Conservation (phyloP, 2,797 vertebrate species). For the Coendou prehensilis region DNA sequence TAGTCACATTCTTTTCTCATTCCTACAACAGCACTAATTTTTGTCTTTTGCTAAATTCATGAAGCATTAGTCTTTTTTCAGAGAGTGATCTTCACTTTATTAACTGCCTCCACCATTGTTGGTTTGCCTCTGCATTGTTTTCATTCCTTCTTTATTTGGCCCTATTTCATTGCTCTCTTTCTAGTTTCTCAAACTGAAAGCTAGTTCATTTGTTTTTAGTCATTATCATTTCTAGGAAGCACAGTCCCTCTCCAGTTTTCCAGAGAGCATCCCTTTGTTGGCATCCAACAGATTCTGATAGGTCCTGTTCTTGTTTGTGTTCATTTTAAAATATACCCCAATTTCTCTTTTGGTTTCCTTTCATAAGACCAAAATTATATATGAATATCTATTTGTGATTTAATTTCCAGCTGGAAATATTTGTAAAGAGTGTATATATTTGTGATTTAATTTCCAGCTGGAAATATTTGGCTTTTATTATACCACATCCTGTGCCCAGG, state of each 20-base stretch:
- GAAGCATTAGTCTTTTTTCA: not conserved
- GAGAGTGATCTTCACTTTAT: fast-evolving
- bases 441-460: conserved; percentile 25
- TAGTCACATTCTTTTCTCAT: fast-evolving
- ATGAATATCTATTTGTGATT: not conserved
- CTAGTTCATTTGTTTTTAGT: not conserved
- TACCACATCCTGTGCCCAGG: not conserved
- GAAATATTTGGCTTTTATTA: not conserved
- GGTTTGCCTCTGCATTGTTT: not conserved
- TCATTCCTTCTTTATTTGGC: not conserved
- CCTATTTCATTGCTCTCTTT: not conserved
- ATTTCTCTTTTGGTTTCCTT: conserved; percentile 25
- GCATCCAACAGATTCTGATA: not conserved
- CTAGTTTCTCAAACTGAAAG: not conserved
- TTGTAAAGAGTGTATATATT: not conserved
- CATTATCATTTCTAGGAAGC: not conserved
- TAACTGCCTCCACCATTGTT: fast-evolving
- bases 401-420: conserved; percentile 48
- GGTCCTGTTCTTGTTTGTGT: not conserved
- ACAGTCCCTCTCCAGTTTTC: not conserved
- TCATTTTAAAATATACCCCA: not conserved
- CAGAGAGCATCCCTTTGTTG: fast-evolving
- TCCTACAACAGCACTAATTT: not conserved
- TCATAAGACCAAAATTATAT: not conserved
- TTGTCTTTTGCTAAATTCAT: too few relatives aligned